Conservation (phyloP, 2,888 invertebrate species). For the Bembecia ichneumoniformis region DNA sequence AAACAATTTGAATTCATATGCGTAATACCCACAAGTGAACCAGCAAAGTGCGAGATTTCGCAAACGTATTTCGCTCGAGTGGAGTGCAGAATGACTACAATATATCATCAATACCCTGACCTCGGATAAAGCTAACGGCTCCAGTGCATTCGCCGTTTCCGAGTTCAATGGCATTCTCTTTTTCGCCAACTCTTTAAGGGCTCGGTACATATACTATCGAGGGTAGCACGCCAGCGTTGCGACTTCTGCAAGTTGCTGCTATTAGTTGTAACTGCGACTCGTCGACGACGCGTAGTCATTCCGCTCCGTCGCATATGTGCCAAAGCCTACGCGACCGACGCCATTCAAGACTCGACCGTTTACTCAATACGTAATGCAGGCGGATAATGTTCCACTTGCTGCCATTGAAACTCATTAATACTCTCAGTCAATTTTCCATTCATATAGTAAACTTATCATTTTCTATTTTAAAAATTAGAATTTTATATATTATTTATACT, state of each 20-base stretch:
- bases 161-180: conserved; percentile 57
- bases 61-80: conserved; percentile 6
- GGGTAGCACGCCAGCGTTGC: neutral
- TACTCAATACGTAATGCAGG: neutral
- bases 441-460: neutral
- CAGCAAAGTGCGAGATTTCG: too few relatives aligned
- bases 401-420: neutral
- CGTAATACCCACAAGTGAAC: too few relatives aligned
- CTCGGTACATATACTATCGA: neutral
- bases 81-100: conserved; percentile 13
- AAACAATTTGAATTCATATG: too few relatives aligned
- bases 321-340: neutral
- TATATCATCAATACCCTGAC: conserved; percentile 41
- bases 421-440: neutral
- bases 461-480: too few relatives aligned
- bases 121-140: conserved; percentile 59
- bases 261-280: neutral
- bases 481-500: too few relatives aligned
- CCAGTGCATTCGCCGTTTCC: conserved; percentile 44
- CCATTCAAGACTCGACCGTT: neutral
- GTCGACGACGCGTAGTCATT: too few relatives aligned
- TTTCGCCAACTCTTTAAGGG: conserved; percentile 44
- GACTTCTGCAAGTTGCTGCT: neutral
- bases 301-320: too few relatives aligned
- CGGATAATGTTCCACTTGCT: neutral